phyloP scores from a whole-genome alignment of 2,888 invertebrate genomes.

The Trimorus sp. region DNA sequence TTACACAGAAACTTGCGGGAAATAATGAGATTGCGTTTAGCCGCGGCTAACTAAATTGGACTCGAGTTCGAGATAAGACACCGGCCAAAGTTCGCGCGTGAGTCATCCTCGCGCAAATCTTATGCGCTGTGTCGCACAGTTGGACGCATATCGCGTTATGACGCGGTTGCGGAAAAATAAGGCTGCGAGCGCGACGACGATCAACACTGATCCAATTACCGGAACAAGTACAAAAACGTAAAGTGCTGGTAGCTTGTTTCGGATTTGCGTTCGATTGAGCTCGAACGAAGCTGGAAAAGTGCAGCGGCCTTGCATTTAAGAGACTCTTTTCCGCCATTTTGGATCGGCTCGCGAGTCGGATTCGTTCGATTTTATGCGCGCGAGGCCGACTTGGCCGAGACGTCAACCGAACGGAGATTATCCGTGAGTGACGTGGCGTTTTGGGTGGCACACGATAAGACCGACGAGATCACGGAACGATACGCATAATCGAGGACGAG shows the following conservation, averaged over 20 bases:
- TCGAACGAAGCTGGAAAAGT: constrained; percentile 68
- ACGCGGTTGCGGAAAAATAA: constrained; percentile 4
- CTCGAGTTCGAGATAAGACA: constrained; percentile 22
- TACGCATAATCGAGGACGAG: constrained; percentile 11
- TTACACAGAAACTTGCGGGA: constrained; percentile 38
- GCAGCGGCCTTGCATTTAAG: constrained; percentile 63
- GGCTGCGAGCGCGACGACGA: background rate
- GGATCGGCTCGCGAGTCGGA: background rate
- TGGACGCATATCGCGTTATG: no score
- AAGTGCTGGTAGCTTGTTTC: constrained; percentile 57
- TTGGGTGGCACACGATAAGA: no score
- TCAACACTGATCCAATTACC: constrained; percentile 43
- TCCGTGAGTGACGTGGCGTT: no score
- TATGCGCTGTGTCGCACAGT: background rate
- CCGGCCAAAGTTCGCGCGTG: background rate
- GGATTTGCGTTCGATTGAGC: constrained; percentile 68
- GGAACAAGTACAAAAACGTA: constrained; percentile 51
- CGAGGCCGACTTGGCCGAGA: no score
- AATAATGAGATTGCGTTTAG: constrained; percentile 40
- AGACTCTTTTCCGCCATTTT: constrained; percentile 45
- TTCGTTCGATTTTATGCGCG: background rate
- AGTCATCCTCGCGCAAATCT: background rate
- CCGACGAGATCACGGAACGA: constrained; percentile 10
- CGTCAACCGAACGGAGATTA: no score
- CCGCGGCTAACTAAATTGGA: constrained; percentile 21